A percentile compares a stretch with the other conserved stretches of the same genome.
Evolutionary conservation across 2,888 invertebrate species (phyloP).

Genomic region (Drosophila nigricruria): DNA sequence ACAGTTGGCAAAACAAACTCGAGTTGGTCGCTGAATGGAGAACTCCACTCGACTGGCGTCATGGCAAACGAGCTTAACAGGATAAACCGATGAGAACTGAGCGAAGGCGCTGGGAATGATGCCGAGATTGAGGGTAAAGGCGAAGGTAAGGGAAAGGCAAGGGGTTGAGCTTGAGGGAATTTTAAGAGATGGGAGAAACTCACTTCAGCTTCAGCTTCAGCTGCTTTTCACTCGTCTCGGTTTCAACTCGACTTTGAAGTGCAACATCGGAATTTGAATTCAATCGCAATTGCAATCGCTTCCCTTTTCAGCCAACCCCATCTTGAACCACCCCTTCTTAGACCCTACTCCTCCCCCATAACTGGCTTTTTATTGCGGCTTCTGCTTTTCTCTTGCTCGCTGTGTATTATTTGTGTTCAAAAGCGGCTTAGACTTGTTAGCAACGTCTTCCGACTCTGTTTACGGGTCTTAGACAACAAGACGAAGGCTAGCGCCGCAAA

Average conservation of each 20-base stretch:
- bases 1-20: slow-evolving; percentile 47
- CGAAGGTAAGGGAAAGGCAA: slow-evolving; percentile 1
- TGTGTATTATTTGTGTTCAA: slow-evolving; percentile 39
- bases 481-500: slow-evolving; percentile 18
- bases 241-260: slow-evolving; percentile 70
- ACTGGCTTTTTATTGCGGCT: slow-evolving; percentile 48
- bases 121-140: background rate
- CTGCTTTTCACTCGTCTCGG: slow-evolving; percentile 40
- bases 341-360: slow-evolving; percentile 11
- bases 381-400: slow-evolving; percentile 21
- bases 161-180: slow-evolving; percentile 16
- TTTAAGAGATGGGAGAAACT: slow-evolving; percentile 18
- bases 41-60: slow-evolving; percentile 60
- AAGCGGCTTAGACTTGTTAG: slow-evolving; percentile 70
- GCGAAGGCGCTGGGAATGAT: slow-evolving; percentile 13
- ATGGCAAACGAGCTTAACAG: slow-evolving; percentile 70
- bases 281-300: slow-evolving; percentile 68
- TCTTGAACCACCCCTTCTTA: background rate
- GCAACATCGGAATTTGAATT: slow-evolving; percentile 70
- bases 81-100: slow-evolving; percentile 60
- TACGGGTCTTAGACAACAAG: slow-evolving; percentile 4
- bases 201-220: slow-evolving; percentile 40
- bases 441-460: slow-evolving; percentile 50
- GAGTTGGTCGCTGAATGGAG: slow-evolving; percentile 28
- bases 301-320: slow-evolving; percentile 23